A percentile compares a stretch with the other conserved stretches of the same genome.
Conservation (phyloP, 2,888 invertebrate genomes). For the Ophion ventricosus region DNA sequence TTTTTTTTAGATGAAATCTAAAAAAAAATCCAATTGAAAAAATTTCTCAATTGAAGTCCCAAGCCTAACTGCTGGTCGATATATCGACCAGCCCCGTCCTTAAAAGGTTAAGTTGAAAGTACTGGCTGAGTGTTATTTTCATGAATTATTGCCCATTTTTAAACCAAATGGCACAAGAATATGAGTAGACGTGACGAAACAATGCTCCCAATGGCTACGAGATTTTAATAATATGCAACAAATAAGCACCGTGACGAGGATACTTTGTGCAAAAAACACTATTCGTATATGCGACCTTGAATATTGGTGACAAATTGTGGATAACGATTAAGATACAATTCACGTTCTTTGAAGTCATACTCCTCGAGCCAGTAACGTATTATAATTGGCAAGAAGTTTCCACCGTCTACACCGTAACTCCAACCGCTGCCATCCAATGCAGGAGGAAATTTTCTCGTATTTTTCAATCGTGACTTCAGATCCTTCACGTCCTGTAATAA, state of each 20-base stretch:
- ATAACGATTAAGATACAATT: conserved; percentile 84
- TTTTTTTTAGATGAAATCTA: too few relatives aligned
- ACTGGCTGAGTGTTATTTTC: too few relatives aligned
- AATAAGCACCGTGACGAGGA: background rate
- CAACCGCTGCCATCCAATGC: conserved; percentile 75
- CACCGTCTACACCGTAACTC: conserved; percentile 84
- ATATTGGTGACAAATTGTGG: conserved; percentile 80
- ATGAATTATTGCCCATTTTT: too few relatives aligned
- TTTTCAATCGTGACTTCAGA: conserved; percentile 81
- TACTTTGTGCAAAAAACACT: background rate
- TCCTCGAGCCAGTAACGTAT: conserved; percentile 85
- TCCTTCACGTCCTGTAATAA: conserved; percentile 79
- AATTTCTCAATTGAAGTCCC: too few relatives aligned
- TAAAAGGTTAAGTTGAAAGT: too few relatives aligned
- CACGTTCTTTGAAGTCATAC: conserved; percentile 85
- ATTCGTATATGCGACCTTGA: conserved; percentile 71
- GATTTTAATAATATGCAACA: background rate
- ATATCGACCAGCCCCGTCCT: too few relatives aligned
- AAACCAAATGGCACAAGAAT: too few relatives aligned
- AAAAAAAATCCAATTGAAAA: too few relatives aligned
- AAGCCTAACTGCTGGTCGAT: too few relatives aligned
- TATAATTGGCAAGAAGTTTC: conserved; percentile 82
- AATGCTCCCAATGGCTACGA: background rate
- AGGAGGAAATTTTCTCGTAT: conserved; percentile 70
- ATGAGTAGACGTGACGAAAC: too few relatives aligned